Evolutionary conservation across 2,888 invertebrate species (phyloP).

Genomic region (Hedychridium roseum): DNA sequence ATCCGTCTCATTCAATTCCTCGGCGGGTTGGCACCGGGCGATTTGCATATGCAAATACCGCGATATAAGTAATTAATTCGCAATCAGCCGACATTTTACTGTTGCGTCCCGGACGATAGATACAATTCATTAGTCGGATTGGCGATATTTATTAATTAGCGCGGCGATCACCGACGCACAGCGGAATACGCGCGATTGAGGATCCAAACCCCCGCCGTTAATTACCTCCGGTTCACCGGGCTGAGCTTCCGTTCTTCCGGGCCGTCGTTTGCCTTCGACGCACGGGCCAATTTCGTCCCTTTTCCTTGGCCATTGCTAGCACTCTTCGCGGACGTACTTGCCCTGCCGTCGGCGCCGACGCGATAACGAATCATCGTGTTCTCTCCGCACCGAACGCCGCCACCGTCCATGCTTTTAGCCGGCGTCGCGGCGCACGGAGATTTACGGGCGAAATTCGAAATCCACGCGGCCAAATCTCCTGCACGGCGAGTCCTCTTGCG

Average conservation of each 20-base stretch:
- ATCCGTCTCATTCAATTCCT: slow-evolving; percentile 18
- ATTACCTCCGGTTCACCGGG: slow-evolving; percentile 14
- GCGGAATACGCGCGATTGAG: slow-evolving; percentile 26
- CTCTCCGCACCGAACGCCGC: too few relatives aligned
- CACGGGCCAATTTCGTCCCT: too few relatives aligned
- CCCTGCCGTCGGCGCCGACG: too few relatives aligned
- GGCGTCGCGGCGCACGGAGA: neutral
- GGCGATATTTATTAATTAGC: slow-evolving; percentile 53
- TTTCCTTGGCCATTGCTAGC: too few relatives aligned
- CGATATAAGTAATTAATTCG: slow-evolving; percentile 63
- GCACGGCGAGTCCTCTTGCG: neutral
- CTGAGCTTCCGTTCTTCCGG: slow-evolving; percentile 6
- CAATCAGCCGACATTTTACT: slow-evolving; percentile 55
- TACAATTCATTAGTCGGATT: slow-evolving; percentile 56
- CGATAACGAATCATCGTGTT: too few relatives aligned
- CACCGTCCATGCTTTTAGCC: too few relatives aligned
- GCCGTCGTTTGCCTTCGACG: too few relatives aligned
- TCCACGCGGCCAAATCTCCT: neutral
- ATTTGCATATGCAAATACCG: slow-evolving; percentile 61
- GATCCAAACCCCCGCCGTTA: slow-evolving; percentile 25
- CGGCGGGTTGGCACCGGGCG: slow-evolving; percentile 23
- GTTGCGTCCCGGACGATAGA: slow-evolving; percentile 46
- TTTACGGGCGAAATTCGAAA: slow-evolving; percentile 1
- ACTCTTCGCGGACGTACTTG: too few relatives aligned
- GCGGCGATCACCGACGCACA: slow-evolving; percentile 11